These are phyloP conservation scores for Neodon shergylaensis DNA, from an alignment of 2,113 vertebrate species.

Conservation along the genomic window DNA sequence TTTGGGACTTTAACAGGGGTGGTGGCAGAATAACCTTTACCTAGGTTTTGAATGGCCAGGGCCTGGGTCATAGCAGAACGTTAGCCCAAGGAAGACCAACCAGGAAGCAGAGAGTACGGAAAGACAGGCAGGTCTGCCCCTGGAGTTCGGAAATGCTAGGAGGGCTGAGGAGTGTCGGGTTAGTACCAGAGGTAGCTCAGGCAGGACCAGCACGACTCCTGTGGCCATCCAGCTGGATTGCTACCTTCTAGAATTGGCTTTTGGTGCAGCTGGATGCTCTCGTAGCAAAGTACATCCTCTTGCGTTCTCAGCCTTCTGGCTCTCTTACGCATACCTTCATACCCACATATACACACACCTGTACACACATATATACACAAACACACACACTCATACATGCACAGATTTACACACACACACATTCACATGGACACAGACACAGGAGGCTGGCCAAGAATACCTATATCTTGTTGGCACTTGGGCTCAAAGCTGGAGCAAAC, in stretches of 20 bases:
- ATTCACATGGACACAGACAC: background rate
- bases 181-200: background rate
- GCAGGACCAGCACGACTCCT: background rate
- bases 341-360: background rate
- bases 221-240: background rate
- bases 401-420: background rate
- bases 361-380: background rate
- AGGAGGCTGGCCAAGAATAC: background rate
- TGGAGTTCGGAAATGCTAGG: background rate
- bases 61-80: background rate
- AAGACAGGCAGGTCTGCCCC: background rate
- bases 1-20: background rate
- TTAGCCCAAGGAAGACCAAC: background rate
- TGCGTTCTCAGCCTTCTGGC: background rate
- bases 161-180: fast-evolving
- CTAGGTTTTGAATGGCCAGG: background rate
- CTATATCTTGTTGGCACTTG: background rate
- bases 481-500: background rate
- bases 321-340: too few species aligned
- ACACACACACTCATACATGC: background rate
- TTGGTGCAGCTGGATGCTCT: background rate
- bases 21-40: background rate
- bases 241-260: background rate
- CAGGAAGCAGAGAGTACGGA: background rate
- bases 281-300: background rate